Evolutionary conservation across 2,797 vertebrate species (phyloP).

Genomic region (Champsocephalus gunnari): DNA sequence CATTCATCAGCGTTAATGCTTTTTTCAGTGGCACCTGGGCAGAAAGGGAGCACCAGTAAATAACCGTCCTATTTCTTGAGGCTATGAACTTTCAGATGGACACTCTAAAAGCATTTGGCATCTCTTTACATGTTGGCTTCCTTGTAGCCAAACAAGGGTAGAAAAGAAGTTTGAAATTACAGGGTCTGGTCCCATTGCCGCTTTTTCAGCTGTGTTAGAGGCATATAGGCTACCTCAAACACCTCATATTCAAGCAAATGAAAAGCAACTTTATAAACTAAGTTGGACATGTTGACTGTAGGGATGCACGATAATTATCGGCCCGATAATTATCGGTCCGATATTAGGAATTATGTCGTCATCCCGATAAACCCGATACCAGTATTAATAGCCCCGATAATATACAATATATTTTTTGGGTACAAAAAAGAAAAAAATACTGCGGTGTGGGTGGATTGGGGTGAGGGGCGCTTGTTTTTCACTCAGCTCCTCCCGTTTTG

Average conservation of each 20-base stretch:
- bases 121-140: slow-evolving; percentile 15
- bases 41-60: slow-evolving; percentile 31
- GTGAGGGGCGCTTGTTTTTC: no score
- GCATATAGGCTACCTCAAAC: neutral
- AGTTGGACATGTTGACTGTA: no score
- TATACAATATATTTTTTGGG: no score
- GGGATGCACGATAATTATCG: no score
- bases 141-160: neutral
- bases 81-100: slow-evolving; percentile 16
- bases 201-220: neutral
- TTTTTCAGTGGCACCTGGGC: slow-evolving; percentile 34
- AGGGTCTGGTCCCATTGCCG: neutral
- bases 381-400: no score
- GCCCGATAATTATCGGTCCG: no score
- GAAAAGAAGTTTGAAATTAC: neutral
- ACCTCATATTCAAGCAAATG: neutral
- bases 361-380: no score
- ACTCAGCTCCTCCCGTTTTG: no score
- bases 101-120: neutral
- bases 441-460: no score
- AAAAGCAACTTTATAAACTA: no score
- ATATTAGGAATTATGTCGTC: no score
- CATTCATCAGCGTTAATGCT: slow-evolving; percentile 18
- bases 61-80: slow-evolving; percentile 40
- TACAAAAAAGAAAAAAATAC: no score